Evolutionary conservation across 2,888 invertebrate species (phyloP).

Genomic region (Drosophila suboccidentalis): DNA sequence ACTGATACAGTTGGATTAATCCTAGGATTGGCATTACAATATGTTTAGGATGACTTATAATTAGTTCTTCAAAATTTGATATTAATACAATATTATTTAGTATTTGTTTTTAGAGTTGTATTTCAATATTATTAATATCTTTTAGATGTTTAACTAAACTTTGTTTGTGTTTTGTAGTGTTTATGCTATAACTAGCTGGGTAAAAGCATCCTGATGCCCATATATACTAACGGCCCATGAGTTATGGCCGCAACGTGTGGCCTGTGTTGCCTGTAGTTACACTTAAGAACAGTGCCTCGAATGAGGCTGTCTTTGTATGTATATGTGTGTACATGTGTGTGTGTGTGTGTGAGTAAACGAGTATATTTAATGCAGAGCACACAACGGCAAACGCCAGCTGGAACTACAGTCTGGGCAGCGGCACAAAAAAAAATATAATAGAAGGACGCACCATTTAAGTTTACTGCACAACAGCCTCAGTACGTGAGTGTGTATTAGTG

Average conservation of each 20-base stretch:
- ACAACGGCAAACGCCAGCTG: constrained; percentile 48
- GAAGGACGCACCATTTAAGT: constrained; percentile 67
- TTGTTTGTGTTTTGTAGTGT: constrained; percentile 34
- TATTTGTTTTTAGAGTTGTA: too few relatives aligned
- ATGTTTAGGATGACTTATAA: too few relatives aligned
- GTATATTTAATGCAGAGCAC: constrained; percentile 63
- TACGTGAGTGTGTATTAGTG: constrained; percentile 17
- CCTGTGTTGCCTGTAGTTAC: constrained; percentile 65
- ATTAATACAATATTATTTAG: too few relatives aligned
- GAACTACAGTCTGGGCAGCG: constrained; percentile 28
- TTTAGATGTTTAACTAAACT: not conserved
- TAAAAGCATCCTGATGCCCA: constrained; percentile 70
- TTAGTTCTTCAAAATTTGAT: too few relatives aligned
- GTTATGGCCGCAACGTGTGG: constrained; percentile 77
- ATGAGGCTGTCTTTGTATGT: constrained; percentile 18
- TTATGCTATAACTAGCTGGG: constrained; percentile 59
- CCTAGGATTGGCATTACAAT: too few relatives aligned
- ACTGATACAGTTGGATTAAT: too few relatives aligned
- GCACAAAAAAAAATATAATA: constrained; percentile 23
- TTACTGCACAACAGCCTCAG: constrained; percentile 55
- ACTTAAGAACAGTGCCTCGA: constrained; percentile 59
- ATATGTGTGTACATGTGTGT: constrained; percentile 6
- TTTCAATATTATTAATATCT: not conserved
- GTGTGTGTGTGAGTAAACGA: constrained; percentile 42
- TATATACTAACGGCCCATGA: constrained; percentile 60